A percentile compares a stretch with the other conserved stretches of the same genome.
Evolutionary conservation across 2,797 vertebrate species (phyloP).

Genomic region (Hippocampus kuda): DNA sequence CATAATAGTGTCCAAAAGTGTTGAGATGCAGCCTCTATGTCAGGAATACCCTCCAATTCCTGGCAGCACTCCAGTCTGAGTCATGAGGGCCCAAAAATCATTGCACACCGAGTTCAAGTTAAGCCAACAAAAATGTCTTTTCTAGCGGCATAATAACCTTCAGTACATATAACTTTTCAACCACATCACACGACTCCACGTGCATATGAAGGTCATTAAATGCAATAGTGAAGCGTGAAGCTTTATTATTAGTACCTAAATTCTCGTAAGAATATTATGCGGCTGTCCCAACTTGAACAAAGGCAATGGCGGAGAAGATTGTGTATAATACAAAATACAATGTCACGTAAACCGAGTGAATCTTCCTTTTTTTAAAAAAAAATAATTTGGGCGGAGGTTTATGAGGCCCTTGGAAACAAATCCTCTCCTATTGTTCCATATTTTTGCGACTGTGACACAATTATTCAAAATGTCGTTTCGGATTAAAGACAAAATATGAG

Average conservation of each 20-base stretch:
- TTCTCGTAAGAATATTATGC: background rate
- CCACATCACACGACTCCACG: constrained; percentile 5
- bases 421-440: background rate
- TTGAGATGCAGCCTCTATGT: constrained; percentile 1
- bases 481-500: background rate
- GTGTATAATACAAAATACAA: no score
- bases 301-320: no score
- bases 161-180: background rate
- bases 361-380: no score
- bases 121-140: constrained; percentile 4
- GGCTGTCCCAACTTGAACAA: no score
- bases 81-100: constrained; percentile 2
- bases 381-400: background rate
- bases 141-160: background rate
- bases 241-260: constrained; percentile 14
- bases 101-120: background rate
- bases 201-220: constrained; percentile 11
- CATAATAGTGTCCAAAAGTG: background rate
- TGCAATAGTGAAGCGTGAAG: constrained; percentile 4
- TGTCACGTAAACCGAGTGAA: no score
- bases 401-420: background rate
- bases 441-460: background rate
- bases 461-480: background rate
- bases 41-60: background rate
- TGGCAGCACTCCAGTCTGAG: background rate